A percentile compares a stretch with the other conserved stretches of the same genome.
Conservation (phyloP, 2,113 vertebrate species). For the Dinomys branickii region DNA sequence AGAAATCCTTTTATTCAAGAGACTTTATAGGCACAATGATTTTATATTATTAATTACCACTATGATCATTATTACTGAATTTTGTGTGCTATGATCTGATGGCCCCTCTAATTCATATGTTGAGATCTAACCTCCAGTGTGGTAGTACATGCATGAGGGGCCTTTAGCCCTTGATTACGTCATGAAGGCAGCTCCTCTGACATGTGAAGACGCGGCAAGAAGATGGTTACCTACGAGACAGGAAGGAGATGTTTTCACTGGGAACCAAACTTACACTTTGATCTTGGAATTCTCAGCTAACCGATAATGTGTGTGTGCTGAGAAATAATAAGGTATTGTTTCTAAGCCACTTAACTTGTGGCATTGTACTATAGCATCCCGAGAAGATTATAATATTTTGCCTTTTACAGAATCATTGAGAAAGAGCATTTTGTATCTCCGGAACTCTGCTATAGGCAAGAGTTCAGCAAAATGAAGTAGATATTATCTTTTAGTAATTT, state of each 20-base stretch:
- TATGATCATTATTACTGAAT: neutral
- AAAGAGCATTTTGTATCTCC: neutral
- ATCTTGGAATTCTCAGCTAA: neutral
- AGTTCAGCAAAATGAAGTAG: constrained; percentile 44
- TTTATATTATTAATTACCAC: neutral
- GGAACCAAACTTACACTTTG: neutral
- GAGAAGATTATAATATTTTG: neutral
- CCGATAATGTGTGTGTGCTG: neutral
- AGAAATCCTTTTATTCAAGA: neutral
- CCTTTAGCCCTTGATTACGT: neutral
- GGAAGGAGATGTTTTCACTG: neutral
- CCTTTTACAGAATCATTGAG: neutral
- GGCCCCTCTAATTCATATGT: neutral
- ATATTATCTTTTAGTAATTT: constrained; percentile 11
- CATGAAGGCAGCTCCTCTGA: neutral
- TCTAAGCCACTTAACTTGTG: neutral
- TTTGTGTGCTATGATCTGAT: neutral
- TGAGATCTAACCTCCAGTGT: neutral
- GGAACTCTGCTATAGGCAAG: neutral
- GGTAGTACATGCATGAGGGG: neutral
- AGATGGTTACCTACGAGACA: neutral
- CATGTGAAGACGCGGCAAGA: neutral
- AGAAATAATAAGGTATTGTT: neutral
- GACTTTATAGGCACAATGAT: neutral
- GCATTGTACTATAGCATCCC: neutral